Evolutionary conservation across 23 tunicate species (phyloP).

Genomic region (Trididemnum clinides): DNA sequence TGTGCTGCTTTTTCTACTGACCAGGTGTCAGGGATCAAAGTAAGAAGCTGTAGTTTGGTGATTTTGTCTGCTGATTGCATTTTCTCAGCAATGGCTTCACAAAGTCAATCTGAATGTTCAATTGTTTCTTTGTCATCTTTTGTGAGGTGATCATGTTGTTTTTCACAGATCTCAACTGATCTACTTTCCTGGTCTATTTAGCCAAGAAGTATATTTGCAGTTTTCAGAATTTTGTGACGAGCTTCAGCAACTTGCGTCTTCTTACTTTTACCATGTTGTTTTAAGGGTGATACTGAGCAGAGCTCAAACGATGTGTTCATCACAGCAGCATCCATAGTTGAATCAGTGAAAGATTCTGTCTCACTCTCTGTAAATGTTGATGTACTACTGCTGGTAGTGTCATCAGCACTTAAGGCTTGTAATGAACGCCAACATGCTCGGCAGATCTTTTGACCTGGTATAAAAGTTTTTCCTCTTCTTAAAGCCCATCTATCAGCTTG

Average conservation of each 20-base stretch:
- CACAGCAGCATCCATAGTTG: constrained; percentile 9
- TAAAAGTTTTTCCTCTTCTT: not conserved
- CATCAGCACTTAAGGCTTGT: constrained; percentile 30
- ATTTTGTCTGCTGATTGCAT: constrained; percentile 11
- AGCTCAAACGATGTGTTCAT: constrained; percentile 30
- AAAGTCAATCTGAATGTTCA: constrained; percentile 27
- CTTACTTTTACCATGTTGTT: constrained; percentile 24
- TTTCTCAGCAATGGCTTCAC: constrained; percentile 18
- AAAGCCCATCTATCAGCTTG: constrained; percentile 28
- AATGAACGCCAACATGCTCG: constrained; percentile 26
- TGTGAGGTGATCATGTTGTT: not conserved
- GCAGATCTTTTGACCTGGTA: constrained; percentile 33
- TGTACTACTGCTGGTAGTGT: constrained; percentile 10
- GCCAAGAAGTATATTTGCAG: constrained; percentile 27
- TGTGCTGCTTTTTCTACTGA: constrained; percentile 36
- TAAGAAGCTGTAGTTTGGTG: constrained; percentile 24
- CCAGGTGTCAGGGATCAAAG: constrained; percentile 35
- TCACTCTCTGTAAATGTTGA: constrained; percentile 28
- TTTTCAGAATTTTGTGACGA: constrained; percentile 22
- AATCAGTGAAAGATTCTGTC: constrained; percentile 7
- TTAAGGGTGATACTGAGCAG: constrained; percentile 23
- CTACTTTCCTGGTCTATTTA: constrained; percentile 17
- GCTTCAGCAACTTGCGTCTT: constrained; percentile 32
- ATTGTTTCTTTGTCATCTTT: constrained; percentile 17
- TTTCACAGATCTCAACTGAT: constrained; percentile 20